These are phyloP conservation scores for Phymatocera aterrima DNA, from an alignment of 2,888 invertebrate species.

Conservation along the genomic window DNA sequence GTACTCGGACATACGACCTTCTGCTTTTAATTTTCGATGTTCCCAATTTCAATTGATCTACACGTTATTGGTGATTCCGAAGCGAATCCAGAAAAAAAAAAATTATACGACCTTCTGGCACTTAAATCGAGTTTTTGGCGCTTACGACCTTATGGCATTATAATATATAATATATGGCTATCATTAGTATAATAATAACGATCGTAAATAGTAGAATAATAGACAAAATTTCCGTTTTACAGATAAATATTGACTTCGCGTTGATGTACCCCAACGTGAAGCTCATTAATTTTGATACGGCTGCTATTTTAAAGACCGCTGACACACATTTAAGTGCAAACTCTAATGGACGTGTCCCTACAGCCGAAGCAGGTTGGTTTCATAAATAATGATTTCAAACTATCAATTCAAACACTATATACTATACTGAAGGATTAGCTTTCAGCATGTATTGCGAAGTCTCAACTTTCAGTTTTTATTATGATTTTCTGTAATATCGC, in stretches of 20 bases:
- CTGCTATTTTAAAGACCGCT: not conserved
- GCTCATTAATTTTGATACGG: conserved; percentile 29
- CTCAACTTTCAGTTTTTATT: not conserved
- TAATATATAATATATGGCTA: not conserved
- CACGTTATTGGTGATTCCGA: too few relatives aligned
- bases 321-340: conserved; percentile 14
- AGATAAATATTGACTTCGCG: conserved; percentile 36
- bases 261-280: conserved; percentile 34
- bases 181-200: too few relatives aligned
- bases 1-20: too few relatives aligned
- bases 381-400: not conserved
- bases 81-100: too few relatives aligned
- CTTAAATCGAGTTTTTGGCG: too few relatives aligned
- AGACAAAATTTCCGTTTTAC: not conserved
- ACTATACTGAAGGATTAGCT: not conserved
- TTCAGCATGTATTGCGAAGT: not conserved
- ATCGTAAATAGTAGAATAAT: not conserved
- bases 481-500: not conserved
- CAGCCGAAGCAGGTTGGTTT: conserved; percentile 14
- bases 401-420: not conserved
- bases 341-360: not conserved
- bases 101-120: too few relatives aligned
- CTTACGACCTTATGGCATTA: too few relatives aligned
- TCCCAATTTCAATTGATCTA: too few relatives aligned
- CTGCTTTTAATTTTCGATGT: too few relatives aligned